Evolutionary conservation across 2,113 vertebrate genomes (phyloP).

Genomic region (Nansenia antarctica): DNA sequence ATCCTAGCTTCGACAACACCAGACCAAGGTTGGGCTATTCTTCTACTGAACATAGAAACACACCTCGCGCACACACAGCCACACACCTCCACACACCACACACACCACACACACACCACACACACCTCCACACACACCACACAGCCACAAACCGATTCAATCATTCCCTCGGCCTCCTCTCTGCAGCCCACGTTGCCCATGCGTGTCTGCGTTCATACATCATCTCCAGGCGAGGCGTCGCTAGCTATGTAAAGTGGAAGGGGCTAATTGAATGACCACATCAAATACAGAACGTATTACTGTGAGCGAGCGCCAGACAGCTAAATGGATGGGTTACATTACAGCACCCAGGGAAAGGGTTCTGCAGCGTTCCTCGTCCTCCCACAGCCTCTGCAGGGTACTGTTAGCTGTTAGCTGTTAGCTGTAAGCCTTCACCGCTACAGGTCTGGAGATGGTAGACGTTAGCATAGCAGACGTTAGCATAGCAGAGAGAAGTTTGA

Average conservation of each 20-base stretch:
- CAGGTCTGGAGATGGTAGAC: no score
- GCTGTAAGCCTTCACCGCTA: no score
- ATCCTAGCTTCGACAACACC: no score
- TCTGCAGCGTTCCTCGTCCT: slow-evolving; percentile 35
- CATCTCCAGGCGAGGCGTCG: slow-evolving; percentile 64
- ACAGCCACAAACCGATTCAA: slow-evolving; percentile 23
- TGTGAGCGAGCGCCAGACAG: slow-evolving; percentile 60
- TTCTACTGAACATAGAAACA: slow-evolving; percentile 25
- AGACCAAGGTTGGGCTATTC: not conserved
- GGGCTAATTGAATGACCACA: slow-evolving; percentile 70
- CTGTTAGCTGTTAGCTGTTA: no score
- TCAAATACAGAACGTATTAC: slow-evolving; percentile 73
- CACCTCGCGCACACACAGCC: not conserved
- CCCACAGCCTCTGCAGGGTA: no score
- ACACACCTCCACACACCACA: no score
- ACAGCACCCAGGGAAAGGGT: slow-evolving; percentile 44
- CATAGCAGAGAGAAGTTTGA: no score
- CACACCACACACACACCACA: no score
- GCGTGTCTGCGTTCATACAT: slow-evolving; percentile 48
- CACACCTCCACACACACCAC: no score
- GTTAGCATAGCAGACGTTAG: no score
- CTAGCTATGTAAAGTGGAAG: slow-evolving; percentile 68
- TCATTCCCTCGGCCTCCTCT: slow-evolving; percentile 28
- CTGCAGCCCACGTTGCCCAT: slow-evolving; percentile 46
- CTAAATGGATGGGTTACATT: slow-evolving; percentile 66